phyloP scores from a whole-genome alignment of 1,140 invertebrate genomes.

The Ganaspis sp. region DNA sequence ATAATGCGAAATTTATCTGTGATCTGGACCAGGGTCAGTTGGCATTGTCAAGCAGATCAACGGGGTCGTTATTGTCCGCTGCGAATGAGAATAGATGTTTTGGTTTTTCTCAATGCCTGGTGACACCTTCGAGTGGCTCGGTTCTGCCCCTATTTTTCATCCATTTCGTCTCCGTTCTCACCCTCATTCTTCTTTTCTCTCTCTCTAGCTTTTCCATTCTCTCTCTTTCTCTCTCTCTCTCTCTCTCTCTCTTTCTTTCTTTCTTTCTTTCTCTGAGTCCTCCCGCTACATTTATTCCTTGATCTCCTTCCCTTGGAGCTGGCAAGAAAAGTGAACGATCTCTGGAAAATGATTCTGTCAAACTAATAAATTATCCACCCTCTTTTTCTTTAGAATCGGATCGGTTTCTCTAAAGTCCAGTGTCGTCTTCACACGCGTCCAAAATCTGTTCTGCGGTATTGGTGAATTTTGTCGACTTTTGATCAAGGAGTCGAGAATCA shows the following conservation, averaged over 20 bases:
- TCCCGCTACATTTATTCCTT: constrained; percentile 1
- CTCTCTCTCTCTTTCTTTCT: neutral
- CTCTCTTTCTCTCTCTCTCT: constrained; percentile 3
- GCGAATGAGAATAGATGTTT: constrained; percentile 51
- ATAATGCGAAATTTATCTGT: constrained; percentile 56
- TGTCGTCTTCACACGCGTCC: constrained; percentile 7
- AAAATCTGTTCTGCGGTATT: constrained; percentile 28
- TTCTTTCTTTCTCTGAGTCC: neutral
- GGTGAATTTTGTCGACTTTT: neutral
- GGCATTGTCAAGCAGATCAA: constrained; percentile 54
- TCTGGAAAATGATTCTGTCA: constrained; percentile 46
- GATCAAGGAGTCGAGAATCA: neutral
- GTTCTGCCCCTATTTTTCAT: constrained; percentile 36
- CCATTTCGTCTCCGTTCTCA: neutral
- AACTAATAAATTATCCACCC: constrained; percentile 41
- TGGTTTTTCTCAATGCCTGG: constrained; percentile 55
- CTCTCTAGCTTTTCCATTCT: neutral
- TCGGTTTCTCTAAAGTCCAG: neutral
- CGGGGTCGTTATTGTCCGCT: constrained; percentile 54
- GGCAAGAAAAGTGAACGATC: constrained; percentile 36
- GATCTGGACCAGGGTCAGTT: constrained; percentile 37
- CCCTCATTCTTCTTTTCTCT: constrained; percentile 9
- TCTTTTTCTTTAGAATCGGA: neutral
- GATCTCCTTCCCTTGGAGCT: neutral
- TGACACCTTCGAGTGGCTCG: constrained; percentile 54